These are phyloP conservation scores for Hemiprocne comata DNA, from an alignment of 2,113 vertebrate genomes.

Conservation along the genomic window DNA sequence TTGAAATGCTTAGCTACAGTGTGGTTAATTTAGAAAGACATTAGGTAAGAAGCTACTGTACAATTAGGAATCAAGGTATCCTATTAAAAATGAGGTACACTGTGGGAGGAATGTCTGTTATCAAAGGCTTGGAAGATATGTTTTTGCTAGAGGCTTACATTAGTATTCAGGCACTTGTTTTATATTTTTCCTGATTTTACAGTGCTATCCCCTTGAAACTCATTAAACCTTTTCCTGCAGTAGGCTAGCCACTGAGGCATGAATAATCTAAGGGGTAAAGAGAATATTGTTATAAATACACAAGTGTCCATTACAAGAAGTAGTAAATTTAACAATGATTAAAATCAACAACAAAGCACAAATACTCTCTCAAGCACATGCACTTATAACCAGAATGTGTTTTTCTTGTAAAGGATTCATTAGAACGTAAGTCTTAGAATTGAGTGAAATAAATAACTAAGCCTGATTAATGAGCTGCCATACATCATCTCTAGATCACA, in stretches of 20 bases:
- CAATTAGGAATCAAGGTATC: neutral
- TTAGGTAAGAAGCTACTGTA: neutral
- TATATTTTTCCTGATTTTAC: slow-evolving; percentile 54
- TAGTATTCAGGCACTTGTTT: slow-evolving; percentile 56
- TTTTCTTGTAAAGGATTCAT: slow-evolving; percentile 25
- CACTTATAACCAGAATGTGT: neutral
- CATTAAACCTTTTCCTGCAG: slow-evolving; percentile 69
- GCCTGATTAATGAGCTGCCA: neutral
- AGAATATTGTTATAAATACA: slow-evolving; percentile 70
- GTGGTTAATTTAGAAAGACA: neutral
- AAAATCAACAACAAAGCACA: slow-evolving; percentile 33
- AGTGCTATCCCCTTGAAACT: slow-evolving; percentile 67
- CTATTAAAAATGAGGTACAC: neutral
- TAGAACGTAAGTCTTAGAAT: neutral
- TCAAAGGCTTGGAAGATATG: neutral
- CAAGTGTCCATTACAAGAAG: slow-evolving; percentile 43
- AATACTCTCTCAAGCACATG: neutral
- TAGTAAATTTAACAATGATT: slow-evolving; percentile 48
- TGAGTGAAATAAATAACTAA: slow-evolving; percentile 26
- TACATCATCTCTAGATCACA: neutral
- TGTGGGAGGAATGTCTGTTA: neutral
- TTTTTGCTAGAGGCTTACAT: slow-evolving; percentile 44
- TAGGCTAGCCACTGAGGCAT: slow-evolving; percentile 54
- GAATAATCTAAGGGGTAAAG: slow-evolving; percentile 73
- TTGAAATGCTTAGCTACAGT: slow-evolving; percentile 10